A percentile compares a stretch with the other conserved stretches of the same genome.
These are phyloP conservation scores for Orestias chungarensis DNA, from an alignment of 2,797 vertebrate species.

Conservation along the genomic window DNA sequence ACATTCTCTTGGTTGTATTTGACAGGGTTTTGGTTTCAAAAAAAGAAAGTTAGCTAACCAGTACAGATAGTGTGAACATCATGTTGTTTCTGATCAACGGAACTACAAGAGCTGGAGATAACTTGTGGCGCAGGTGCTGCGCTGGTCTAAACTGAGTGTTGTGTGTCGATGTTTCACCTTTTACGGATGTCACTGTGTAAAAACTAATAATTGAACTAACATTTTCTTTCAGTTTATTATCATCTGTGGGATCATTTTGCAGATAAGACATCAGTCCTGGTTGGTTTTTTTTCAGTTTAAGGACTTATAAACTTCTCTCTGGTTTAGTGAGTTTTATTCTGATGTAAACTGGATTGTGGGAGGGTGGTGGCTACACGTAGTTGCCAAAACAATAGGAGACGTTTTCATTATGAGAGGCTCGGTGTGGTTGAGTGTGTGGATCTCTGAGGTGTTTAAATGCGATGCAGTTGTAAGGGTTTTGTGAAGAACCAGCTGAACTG, in stretches of 20 bases:
- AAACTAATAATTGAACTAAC: too few relatives aligned
- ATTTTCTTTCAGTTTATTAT: constrained; percentile 14
- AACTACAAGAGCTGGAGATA: constrained; percentile 14
- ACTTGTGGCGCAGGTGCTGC: constrained; percentile 3
- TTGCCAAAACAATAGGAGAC: background rate
- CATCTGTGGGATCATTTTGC: constrained; percentile 4
- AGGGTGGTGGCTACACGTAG: background rate
- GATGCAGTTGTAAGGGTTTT: constrained; percentile 19
- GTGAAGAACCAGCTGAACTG: constrained; percentile 3
- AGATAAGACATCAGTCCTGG: constrained; percentile 3
- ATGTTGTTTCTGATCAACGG: constrained; percentile 1
- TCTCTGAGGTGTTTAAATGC: background rate
- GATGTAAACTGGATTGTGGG: background rate
- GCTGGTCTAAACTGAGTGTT: constrained; percentile 3
- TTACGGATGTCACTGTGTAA: constrained; percentile 10
- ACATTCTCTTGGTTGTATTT: constrained; percentile 23
- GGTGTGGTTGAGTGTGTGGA: constrained; percentile 1
- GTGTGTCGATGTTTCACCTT: background rate
- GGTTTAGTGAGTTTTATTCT: constrained; percentile 7
- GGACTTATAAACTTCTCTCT: constrained; percentile 3
- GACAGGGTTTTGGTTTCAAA: constrained; percentile 56
- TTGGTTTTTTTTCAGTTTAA: background rate
- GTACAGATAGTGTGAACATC: constrained; percentile 2
- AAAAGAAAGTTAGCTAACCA: constrained; percentile 2
- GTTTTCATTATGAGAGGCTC: background rate